phyloP scores from a whole-genome alignment of 2,113 vertebrate genomes.

The Istiophorus platypterus region DNA sequence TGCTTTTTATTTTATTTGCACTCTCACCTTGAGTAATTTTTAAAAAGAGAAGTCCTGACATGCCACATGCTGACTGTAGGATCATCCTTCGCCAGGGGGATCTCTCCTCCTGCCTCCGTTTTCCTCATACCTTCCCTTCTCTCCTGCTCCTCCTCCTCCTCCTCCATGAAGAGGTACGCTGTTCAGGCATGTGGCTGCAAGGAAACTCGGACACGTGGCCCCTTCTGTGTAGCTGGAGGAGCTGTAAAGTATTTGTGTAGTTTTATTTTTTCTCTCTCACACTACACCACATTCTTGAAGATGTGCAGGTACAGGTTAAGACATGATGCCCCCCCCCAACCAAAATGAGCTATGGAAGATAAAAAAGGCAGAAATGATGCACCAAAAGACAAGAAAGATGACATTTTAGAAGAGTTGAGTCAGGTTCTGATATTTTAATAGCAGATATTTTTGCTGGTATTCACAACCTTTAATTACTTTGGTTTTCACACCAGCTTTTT shows the following conservation, averaged over 20 bases:
- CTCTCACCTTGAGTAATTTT: background rate
- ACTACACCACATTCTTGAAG: conserved; percentile 52
- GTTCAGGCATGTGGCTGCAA: conserved; percentile 55
- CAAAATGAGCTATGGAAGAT: conserved; percentile 2
- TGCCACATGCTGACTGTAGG: conserved; percentile 7
- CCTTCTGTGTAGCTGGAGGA: conserved; percentile 55
- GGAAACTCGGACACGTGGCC: conserved; percentile 37
- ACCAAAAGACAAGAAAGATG: background rate
- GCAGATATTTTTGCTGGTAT: background rate
- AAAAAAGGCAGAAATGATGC: background rate
- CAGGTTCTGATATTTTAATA: no score
- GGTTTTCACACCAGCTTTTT: background rate
- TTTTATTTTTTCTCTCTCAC: background rate
- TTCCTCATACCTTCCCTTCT: conserved; percentile 56
- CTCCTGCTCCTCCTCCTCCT: conserved; percentile 30
- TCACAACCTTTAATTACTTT: background rate
- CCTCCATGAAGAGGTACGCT: conserved; percentile 34
- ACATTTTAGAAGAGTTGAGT: background rate
- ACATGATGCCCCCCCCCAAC: conserved; percentile 46
- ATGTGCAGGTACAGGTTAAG: conserved; percentile 57
- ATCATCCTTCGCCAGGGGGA: conserved; percentile 24
- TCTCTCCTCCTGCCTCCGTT: conserved; percentile 21
- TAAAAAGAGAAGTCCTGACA: conserved; percentile 36
- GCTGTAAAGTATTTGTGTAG: conserved; percentile 31
- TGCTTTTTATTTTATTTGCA: background rate